phyloP scores from a whole-genome alignment of 1,140 invertebrate species.

The Drosophila lacteicornis region DNA sequence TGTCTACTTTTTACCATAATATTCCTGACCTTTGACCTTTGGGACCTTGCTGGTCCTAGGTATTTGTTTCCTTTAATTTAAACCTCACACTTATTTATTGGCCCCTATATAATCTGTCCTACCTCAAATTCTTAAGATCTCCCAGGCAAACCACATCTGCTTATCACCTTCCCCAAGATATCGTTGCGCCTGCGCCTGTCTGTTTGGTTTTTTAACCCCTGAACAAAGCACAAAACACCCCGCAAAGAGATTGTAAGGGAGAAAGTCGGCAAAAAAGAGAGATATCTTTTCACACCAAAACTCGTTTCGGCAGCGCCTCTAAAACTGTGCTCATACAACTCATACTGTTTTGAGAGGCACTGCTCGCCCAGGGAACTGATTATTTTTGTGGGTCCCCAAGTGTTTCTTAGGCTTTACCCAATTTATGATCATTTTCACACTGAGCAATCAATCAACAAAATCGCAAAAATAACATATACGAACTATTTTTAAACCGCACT shows the following conservation, averaged over 20 bases:
- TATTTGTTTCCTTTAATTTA: too few species aligned
- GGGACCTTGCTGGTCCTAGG: too few species aligned
- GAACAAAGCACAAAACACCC: slow-evolving; percentile 21
- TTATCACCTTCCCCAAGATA: slow-evolving; percentile 4
- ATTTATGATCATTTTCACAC: slow-evolving; percentile 76
- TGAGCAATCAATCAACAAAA: slow-evolving; percentile 73
- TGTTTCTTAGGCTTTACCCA: slow-evolving; percentile 25
- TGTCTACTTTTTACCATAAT: background rate
- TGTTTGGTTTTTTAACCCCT: slow-evolving; percentile 22
- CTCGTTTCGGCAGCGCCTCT: slow-evolving; percentile 23
- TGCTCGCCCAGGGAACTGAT: slow-evolving; percentile 1
- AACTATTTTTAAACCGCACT: slow-evolving; percentile 65
- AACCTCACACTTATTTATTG: background rate
- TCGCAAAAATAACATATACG: slow-evolving; percentile 42
- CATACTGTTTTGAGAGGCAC: slow-evolving; percentile 19
- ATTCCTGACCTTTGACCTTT: background rate
- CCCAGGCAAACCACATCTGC: slow-evolving; percentile 15
- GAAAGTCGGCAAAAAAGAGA: slow-evolving; percentile 15
- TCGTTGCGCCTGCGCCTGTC: slow-evolving; percentile 28
- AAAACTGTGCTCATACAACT: slow-evolving; percentile 20
- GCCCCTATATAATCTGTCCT: background rate
- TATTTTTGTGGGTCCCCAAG: slow-evolving; percentile 8
- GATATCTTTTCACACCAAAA: slow-evolving; percentile 27
- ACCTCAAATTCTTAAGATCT: background rate
- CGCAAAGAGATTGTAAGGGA: slow-evolving; percentile 13